Percentiles rank a stretch among this genome's conserved stretches.
Conservation (phyloP, 2,797 vertebrate species). For the Dryobates pubescens region DNA sequence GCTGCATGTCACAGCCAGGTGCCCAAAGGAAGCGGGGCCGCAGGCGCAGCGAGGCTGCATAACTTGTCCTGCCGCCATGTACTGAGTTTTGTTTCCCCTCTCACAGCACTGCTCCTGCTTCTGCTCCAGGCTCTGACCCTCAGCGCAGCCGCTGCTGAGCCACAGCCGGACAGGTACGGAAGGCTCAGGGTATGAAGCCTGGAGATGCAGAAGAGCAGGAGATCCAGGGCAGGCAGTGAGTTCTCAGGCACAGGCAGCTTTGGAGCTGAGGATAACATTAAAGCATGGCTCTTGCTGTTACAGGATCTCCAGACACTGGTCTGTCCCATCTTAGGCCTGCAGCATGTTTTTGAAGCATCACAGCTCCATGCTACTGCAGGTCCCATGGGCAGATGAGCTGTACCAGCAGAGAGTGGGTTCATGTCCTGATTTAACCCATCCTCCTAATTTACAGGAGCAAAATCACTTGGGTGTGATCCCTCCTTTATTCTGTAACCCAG, state of each 20-base stretch:
- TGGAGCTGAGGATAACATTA: accelerated
- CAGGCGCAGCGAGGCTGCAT: too few species aligned
- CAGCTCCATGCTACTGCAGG: not conserved
- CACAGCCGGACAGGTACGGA: accelerated
- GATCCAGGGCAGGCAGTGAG: accelerated
- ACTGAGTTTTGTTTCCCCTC: not conserved
- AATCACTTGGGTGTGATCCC: not conserved
- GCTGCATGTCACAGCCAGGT: accelerated
- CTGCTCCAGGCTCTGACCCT: not conserved
- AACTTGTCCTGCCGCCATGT: not conserved
- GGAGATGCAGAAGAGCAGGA: not conserved
- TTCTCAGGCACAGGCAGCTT: accelerated
- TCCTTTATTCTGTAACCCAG: not conserved
- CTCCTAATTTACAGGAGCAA: not conserved
- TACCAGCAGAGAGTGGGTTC: not conserved
- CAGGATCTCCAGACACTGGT: not conserved
- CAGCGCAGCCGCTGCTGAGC: not conserved
- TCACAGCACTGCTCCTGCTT: too few species aligned
- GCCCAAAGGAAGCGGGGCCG: accelerated
- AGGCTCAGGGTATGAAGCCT: accelerated
- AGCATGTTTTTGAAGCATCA: accelerated
- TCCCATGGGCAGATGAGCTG: not conserved
- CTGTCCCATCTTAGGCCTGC: not conserved
- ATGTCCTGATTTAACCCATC: not conserved
- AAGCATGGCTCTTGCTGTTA: not conserved